Evolutionary conservation across 2,797 vertebrate species (phyloP), one percentile per base, ranked within the genome.

Genomic region (Sebastolobus alascanus): DNA sequence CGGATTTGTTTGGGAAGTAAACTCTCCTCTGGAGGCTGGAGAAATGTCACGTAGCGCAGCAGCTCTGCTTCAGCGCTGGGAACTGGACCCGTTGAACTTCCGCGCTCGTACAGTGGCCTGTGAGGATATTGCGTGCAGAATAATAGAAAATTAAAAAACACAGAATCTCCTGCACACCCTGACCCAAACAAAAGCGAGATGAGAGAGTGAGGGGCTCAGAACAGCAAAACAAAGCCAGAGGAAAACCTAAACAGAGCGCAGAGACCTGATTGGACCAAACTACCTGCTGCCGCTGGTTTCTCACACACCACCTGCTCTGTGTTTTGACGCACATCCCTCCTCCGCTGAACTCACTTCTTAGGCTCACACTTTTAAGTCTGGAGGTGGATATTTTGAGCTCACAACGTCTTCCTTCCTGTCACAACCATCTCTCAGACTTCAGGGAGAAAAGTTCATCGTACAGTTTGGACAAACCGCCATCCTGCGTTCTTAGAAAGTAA

Each of bases 291-390:
- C 18, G 18, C 37, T n/a, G 2, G 13, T 35, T 69, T 55, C 67
- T 66, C 85, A 55, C 79, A 55, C 68, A 54, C 84, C 91, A 91
- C 91, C 92, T 93, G 91, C 84, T 79, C 82, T 18, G 27, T 71
- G 83, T 89, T 91, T 90, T 93, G 93, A 93, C 86, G 85, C 92
- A 92, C 90, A 90, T 92, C 90, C 89, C 80, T 58, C 73, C 64
- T 11, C 66, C 66, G 6, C 43, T 33, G 59, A 84, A 75, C 72
- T 82, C 55, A 10, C 7, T 76, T 35, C 75, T 79, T 13, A 68
- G 55, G 64, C 68, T 35, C 55, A 79, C 63, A 81, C 85, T 73
- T 79, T 63, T 20, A 80, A 73, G 69, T 46, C 14, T 6, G 25
- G 40, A 13, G 46, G 27, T 2, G 67, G 73, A 18, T 88, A 86